Conservation (phyloP, 2,113 vertebrate species). For the Ivindomyrus marchei region DNA sequence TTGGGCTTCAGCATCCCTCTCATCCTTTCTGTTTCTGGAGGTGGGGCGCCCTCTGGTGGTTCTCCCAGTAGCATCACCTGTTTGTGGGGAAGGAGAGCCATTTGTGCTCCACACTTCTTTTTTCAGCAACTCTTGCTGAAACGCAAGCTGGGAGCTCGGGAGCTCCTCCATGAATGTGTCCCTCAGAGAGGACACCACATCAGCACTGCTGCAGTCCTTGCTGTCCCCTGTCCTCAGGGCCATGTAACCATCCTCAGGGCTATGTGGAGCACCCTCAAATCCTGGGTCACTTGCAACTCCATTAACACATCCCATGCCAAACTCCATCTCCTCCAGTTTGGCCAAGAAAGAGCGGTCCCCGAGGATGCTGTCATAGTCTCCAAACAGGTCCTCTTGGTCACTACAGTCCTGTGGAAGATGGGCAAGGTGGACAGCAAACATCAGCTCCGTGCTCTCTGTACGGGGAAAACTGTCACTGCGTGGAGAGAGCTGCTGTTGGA, state of each 20-base stretch:
- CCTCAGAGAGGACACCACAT: constrained; percentile 32
- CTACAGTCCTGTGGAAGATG: constrained; percentile 56
- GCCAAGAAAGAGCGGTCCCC: constrained; percentile 67
- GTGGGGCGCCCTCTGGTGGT: neutral
- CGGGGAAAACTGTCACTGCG: neutral
- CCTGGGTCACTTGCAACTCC: neutral
- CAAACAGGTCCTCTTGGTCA: constrained; percentile 81
- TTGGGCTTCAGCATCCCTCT: neutral
- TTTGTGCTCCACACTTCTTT: constrained; percentile 17
- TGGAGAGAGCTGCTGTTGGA: neutral
- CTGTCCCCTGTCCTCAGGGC: neutral
- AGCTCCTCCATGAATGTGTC: constrained; percentile 56
- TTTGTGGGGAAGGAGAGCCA: constrained; percentile 6
- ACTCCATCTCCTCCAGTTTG: constrained; percentile 64
- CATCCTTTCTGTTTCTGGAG: neutral
- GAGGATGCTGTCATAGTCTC: constrained; percentile 71
- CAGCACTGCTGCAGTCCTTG: constrained; percentile 30
- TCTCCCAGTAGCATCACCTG: constrained; percentile 24
- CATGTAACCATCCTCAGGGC: neutral
- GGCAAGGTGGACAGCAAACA: constrained; percentile 15
- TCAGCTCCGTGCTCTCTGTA: neutral
- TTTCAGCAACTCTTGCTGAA: constrained; percentile 37
- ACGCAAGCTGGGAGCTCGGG: constrained; percentile 66
- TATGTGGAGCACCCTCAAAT: neutral
- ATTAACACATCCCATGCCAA: constrained; percentile 22